phyloP scores from a whole-genome alignment of 2,113 vertebrate species.

The Raja brachyura region DNA sequence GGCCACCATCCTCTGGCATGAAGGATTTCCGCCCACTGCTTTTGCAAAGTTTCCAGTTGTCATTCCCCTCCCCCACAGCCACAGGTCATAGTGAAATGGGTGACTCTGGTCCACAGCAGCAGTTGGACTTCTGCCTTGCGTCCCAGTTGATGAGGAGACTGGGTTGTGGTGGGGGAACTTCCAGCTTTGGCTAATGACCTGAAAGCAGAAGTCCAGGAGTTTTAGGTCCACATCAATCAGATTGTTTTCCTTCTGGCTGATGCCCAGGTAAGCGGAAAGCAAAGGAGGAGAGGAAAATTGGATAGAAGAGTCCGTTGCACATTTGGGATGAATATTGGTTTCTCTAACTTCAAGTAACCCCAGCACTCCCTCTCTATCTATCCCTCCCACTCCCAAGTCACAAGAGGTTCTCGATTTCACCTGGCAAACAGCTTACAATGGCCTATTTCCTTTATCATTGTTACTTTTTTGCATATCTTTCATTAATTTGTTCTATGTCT shows the following conservation, averaged over 20 bases:
- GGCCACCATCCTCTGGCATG: not conserved
- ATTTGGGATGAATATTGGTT: too few relatives aligned
- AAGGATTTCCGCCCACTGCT: not conserved
- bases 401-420: too few relatives aligned
- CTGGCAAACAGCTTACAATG: too few relatives aligned
- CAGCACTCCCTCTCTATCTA: too few relatives aligned
- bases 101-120: not conserved
- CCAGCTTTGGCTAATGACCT: not conserved
- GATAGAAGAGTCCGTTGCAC: too few relatives aligned
- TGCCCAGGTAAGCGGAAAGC: not conserved
- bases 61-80: not conserved
- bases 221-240: not conserved
- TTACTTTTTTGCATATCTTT: too few relatives aligned
- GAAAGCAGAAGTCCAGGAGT: not conserved
- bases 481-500: too few relatives aligned
- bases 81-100: not conserved
- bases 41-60: not conserved
- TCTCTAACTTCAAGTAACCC: too few relatives aligned
- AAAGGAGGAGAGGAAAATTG: not conserved
- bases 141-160: not conserved
- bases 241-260: not conserved
- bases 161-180: not conserved
- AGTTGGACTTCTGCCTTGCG: not conserved
- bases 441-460: too few relatives aligned
- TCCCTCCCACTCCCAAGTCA: too few relatives aligned